Percentiles rank a stretch among this genome's conserved stretches.
Conservation (phyloP, 2,888 invertebrate species). For the Tenthredo notha region DNA sequence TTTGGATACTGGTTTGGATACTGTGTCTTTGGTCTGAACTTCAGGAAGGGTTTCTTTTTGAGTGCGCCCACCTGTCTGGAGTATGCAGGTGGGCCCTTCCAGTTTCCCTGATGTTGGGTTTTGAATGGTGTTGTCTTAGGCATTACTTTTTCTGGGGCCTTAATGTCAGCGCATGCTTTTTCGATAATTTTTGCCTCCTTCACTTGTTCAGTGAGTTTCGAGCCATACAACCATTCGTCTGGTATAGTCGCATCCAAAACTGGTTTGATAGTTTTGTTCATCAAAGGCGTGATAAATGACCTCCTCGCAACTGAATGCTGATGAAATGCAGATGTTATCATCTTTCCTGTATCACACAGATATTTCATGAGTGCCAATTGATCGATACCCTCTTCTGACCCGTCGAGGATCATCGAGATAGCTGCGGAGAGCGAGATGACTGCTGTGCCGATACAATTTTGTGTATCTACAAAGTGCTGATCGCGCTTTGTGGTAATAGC, state of each 20-base stretch:
- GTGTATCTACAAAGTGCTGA: constrained; percentile 52
- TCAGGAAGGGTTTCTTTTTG: too few relatives aligned
- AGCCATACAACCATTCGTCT: constrained; percentile 15
- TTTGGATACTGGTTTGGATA: too few relatives aligned
- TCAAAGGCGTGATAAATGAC: constrained; percentile 51
- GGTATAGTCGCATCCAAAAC: background rate
- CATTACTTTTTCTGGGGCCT: background rate
- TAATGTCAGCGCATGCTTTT: background rate
- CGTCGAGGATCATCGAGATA: constrained; percentile 51
- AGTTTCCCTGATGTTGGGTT: background rate
- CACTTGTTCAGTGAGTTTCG: background rate
- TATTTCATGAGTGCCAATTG: constrained; percentile 44
- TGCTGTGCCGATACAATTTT: constrained; percentile 53
- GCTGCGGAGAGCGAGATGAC: constrained; percentile 51
- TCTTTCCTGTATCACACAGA: constrained; percentile 54
- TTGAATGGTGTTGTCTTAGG: background rate
- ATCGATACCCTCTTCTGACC: constrained; percentile 50
- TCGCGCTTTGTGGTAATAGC: constrained; percentile 51
- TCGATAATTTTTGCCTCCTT: background rate
- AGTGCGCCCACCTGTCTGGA: background rate
- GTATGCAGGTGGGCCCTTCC: constrained; percentile 1
- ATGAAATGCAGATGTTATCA: constrained; percentile 50
- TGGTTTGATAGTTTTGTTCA: constrained; percentile 34
- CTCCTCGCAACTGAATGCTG: constrained; percentile 51
- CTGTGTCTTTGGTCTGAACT: too few relatives aligned